Base-by-base conservation (phyloP, 2,113 vertebrate genomes). In the Tachysurus vachellii region DNA sequence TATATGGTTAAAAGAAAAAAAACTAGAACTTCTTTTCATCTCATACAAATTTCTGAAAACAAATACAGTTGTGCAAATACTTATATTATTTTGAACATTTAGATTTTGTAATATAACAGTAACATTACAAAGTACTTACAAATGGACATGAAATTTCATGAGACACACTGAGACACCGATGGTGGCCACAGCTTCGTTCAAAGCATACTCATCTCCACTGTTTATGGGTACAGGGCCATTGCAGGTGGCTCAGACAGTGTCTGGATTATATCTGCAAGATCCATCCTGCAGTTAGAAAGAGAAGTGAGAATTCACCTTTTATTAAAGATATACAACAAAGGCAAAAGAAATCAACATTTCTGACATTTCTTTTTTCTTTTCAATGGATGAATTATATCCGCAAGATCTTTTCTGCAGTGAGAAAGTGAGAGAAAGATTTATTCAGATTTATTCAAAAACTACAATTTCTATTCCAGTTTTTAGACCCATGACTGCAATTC, bases 161-260 rank as follows among this genome's bases (percentile, higher is more conserved):
- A 17, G 14, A 14, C 56, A 57, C 1, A 57, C 12, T n/a, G n/a
- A n/a, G n/a, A n/a, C n/a, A n/a, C 96, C 95, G 0, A 95, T 71
- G 0, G 93, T 95, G 87, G 94, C 95, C 88, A 96, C 94, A 0
- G 95, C 95, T 81, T 95, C 89, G 89, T 94, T 80, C 83, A 96
- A 92, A 4, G 92, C 93, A 0, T 71, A 83, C 81, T 96, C 96
- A 21, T 93, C 89, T 5, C 86, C 90, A 1, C 53, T 28, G 0
- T 12, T 26, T 13, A 95, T 75, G 10, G 93, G 90, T 11, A 91
- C 91, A 9, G 90, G 95, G 42, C 95, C 94, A 0, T 91, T 92
- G 92, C 95, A 95, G n/a, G 61, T 94, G 86, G 95, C 95, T 0
- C 92, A 95, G 2, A 93, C n/a, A 8, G 5, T 90, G 28, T 12